A percentile compares a stretch with the other conserved stretches of the same genome.
phyloP scores from a whole-genome alignment of 2,113 vertebrate species.

The Tamias sibiricus region DNA sequence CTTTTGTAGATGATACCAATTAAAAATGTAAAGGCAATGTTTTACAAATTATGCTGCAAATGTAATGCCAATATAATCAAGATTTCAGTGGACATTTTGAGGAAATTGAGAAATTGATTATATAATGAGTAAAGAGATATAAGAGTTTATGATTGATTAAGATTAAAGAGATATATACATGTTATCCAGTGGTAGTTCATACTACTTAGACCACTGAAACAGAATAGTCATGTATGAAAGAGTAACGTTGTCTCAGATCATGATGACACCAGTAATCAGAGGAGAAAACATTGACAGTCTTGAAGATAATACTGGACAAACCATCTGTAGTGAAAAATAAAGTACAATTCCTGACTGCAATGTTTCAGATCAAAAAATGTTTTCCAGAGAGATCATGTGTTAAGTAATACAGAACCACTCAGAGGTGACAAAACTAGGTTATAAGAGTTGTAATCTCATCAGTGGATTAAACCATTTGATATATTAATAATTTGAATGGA shows the following conservation, averaged over 20 bases:
- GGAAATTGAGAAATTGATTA: neutral
- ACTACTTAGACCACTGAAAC: neutral
- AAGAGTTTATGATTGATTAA: neutral
- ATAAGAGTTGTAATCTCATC: no score
- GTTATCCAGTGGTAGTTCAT: neutral
- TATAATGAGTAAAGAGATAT: conserved; percentile 4
- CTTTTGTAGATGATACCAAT: neutral
- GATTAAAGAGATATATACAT: neutral
- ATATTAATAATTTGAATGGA: no score
- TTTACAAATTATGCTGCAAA: neutral
- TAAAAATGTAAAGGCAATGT: neutral
- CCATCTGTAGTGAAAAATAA: neutral
- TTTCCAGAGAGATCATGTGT: no score
- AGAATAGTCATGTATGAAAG: neutral
- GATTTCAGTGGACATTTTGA: neutral
- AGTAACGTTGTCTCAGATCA: neutral
- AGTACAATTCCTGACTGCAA: neutral
- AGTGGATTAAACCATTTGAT: no score
- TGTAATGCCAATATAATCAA: conserved; percentile 13
- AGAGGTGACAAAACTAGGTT: no score
- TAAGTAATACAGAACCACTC: no score
- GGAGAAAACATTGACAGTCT: neutral
- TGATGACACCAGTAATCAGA: neutral
- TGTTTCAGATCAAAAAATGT: neutral
- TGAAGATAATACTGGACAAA: neutral